Evolutionary conservation across 2,888 invertebrate species (phyloP).

Genomic region (Tetramorium bicarinatum): DNA sequence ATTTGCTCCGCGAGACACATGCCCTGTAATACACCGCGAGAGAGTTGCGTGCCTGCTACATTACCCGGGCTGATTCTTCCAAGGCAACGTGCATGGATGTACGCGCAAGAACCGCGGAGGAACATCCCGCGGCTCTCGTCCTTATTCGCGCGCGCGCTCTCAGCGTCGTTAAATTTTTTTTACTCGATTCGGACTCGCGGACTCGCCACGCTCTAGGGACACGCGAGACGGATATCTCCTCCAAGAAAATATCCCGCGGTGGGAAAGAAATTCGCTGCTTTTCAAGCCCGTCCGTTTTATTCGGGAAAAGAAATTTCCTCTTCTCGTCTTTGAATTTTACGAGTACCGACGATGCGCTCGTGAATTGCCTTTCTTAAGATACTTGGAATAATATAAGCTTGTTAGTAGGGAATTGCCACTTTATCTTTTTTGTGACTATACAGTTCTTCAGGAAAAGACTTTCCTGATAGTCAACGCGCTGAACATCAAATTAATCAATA

Average conservation of each 20-base stretch:
- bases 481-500: neutral
- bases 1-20: neutral
- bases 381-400: neutral
- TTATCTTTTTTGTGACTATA: neutral
- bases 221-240: neutral
- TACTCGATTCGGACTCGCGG: neutral
- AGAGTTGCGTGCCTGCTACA: conserved; percentile 21
- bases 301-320: neutral
- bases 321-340: neutral
- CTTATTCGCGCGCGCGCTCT: neutral
- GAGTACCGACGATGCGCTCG: neutral
- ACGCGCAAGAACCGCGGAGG: conserved; percentile 22
- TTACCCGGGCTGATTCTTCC: neutral
- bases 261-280: conserved; percentile 6
- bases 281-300: neutral
- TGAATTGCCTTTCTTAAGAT: neutral
- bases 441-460: neutral
- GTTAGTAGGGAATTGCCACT: neutral
- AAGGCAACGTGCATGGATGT: neutral
- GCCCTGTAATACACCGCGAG: conserved; percentile 1
- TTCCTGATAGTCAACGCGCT: neutral
- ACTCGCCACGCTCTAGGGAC: neutral
- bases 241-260: neutral
- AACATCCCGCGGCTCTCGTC: neutral
- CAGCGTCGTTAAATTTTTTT: conserved; percentile 42